These are phyloP conservation scores for Cylindroiulus punctatus DNA, from an alignment of 2,888 invertebrate species.

Conservation along the genomic window DNA sequence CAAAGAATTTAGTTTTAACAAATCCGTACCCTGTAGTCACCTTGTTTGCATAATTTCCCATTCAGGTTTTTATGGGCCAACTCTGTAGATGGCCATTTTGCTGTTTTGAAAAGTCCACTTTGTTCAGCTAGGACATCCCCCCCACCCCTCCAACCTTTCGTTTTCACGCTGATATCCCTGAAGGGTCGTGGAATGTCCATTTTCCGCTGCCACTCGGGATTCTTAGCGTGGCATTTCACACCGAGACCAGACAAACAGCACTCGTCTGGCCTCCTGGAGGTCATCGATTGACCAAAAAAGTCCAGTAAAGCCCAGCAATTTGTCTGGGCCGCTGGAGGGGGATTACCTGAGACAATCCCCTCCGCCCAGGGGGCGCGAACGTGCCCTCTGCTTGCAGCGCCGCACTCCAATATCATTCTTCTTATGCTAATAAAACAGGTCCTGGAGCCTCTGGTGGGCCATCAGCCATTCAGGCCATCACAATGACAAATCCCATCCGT, in stretches of 20 bases:
- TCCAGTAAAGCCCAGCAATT: constrained; percentile 6
- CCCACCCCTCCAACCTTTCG: too few species aligned
- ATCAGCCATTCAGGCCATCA: background rate
- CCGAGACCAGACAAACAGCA: background rate
- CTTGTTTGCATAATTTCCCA: too few species aligned
- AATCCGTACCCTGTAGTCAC: too few species aligned
- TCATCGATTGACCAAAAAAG: constrained; percentile 9
- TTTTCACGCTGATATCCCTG: background rate
- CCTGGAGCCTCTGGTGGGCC: constrained; percentile 18
- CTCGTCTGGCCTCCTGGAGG: constrained; percentile 18
- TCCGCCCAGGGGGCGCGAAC: background rate
- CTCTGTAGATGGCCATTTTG: too few species aligned
- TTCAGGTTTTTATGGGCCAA: too few species aligned
- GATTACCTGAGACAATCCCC: constrained; percentile 18
- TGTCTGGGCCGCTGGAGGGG: background rate
- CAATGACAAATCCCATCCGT: constrained; percentile 18
- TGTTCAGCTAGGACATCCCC: too few species aligned
- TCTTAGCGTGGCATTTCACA: background rate
- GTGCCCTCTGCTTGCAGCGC: background rate
- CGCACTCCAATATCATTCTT: background rate
- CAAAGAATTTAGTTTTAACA: too few species aligned
- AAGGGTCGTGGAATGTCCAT: background rate
- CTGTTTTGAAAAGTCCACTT: too few species aligned
- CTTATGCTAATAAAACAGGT: constrained; percentile 18
- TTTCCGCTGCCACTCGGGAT: background rate